These are phyloP conservation scores for Rhinogobius similis DNA, from an alignment of 2,113 vertebrate genomes.

Conservation along the genomic window DNA sequence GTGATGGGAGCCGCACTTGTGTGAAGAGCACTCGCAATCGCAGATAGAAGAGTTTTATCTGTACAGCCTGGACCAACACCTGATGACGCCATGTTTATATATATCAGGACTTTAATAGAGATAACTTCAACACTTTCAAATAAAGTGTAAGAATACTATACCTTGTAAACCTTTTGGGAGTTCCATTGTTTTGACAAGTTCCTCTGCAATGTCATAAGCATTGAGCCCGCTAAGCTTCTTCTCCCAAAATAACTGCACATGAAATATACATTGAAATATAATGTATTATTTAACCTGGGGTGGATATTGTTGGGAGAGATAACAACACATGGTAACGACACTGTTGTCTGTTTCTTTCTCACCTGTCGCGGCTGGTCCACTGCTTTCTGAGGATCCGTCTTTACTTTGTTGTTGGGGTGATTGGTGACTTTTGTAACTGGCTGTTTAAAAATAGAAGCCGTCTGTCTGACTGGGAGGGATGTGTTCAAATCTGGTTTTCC, in stretches of 20 bases:
- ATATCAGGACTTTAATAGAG: background rate
- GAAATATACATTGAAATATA: constrained; percentile 1
- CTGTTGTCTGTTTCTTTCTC: constrained; percentile 13
- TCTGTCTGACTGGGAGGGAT: constrained; percentile 94
- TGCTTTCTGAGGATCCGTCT: constrained; percentile 97
- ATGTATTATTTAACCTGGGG: background rate
- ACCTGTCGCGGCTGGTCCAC: constrained; percentile 98
- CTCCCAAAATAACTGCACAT: constrained; percentile 94
- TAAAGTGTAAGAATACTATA: constrained; percentile 38
- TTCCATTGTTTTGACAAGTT: constrained; percentile 98
- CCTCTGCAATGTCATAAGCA: constrained; percentile 96
- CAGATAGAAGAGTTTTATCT: constrained; percentile 93
- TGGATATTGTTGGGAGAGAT: background rate
- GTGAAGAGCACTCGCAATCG: constrained; percentile 95
- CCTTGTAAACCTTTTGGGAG: constrained; percentile 97
- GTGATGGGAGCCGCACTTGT: constrained; percentile 97
- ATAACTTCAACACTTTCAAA: background rate
- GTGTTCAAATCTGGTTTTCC: constrained; percentile 98
- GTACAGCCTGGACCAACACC: constrained; percentile 97
- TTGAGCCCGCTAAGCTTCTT: constrained; percentile 95
- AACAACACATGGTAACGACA: background rate
- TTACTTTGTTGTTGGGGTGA: constrained; percentile 98
- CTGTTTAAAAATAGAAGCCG: constrained; percentile 97
- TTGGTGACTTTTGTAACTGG: constrained; percentile 98
- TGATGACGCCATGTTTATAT: constrained; percentile 42